Conservation (phyloP, 2,797 vertebrate genomes). For the Rhinatrema bivittatum region DNA sequence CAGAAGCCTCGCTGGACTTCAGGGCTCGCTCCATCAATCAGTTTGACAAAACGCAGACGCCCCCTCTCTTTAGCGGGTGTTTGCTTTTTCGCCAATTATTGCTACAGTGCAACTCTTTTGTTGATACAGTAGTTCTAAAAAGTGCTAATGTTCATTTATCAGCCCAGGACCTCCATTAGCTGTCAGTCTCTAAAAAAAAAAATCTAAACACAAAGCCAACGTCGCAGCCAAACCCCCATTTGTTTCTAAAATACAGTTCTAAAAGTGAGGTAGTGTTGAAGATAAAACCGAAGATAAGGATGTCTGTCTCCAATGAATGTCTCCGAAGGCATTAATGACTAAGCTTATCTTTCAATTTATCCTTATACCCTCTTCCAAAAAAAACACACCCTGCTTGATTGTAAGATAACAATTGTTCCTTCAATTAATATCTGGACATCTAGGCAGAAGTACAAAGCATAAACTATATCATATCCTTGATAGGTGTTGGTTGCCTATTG, state of each 20-base stretch:
- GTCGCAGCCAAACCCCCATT: conserved; percentile 84
- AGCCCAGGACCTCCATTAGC: conserved; percentile 71
- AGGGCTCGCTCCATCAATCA: conserved; percentile 64
- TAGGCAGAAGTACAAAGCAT: too few relatives aligned
- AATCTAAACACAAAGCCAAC: conserved; percentile 88
- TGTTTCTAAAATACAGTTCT: conserved; percentile 77
- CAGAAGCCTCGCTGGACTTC: conserved; percentile 35
- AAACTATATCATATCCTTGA: too few relatives aligned
- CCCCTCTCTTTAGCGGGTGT: conserved; percentile 63
- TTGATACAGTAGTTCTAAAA: conserved; percentile 85
- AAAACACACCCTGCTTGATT: conserved; percentile 19
- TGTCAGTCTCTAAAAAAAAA: conserved; percentile 84
- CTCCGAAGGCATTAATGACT: conserved; percentile 87
- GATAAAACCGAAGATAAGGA: conserved; percentile 97
- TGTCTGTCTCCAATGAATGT: conserved; percentile 86
- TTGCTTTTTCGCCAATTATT: conserved; percentile 97
- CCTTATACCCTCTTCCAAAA: conserved; percentile 55
- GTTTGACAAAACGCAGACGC: conserved; percentile 69
- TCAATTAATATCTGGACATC: too few relatives aligned
- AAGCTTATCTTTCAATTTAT: conserved; percentile 71
- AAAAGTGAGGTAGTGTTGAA: conserved; percentile 77
- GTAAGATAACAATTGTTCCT: conserved; percentile 22
- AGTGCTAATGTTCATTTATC: conserved; percentile 94
- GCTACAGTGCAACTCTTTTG: conserved; percentile 69
- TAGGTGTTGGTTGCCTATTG: too few relatives aligned